phyloP scores from a whole-genome alignment of 2,888 invertebrate genomes.

The Andrena dorsata region DNA sequence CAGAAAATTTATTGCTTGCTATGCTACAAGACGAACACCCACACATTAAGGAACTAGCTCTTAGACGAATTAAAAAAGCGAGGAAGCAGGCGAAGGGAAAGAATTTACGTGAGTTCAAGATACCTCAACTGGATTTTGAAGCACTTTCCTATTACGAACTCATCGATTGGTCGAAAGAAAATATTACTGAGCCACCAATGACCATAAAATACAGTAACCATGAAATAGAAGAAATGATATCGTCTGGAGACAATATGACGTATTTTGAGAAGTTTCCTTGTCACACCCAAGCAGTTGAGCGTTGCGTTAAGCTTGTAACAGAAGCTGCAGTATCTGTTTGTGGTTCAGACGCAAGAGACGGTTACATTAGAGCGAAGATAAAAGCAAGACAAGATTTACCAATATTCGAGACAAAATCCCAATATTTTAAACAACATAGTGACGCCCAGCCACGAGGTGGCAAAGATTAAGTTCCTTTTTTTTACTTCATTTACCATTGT shows the following conservation, averaged over 20 bases:
- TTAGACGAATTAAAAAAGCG: neutral
- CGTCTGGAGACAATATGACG: neutral
- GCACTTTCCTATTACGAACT: neutral
- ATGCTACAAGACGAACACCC: neutral
- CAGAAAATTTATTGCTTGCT: neutral
- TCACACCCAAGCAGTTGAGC: slow-evolving; percentile 25
- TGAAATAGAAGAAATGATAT: neutral
- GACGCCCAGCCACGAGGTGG: too few relatives aligned
- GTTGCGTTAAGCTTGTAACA: slow-evolving; percentile 15
- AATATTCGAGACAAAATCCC: neutral
- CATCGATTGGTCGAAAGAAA: slow-evolving; percentile 1
- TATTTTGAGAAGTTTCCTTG: slow-evolving; percentile 6
- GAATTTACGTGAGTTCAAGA: neutral
- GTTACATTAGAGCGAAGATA: slow-evolving; percentile 9
- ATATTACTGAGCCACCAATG: slow-evolving; percentile 2
- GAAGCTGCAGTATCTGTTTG: slow-evolving; percentile 19
- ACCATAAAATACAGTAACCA: neutral
- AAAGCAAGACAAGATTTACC: neutral
- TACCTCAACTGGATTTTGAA: slow-evolving; percentile 13
- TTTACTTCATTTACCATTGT: too few relatives aligned
- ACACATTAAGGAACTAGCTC: neutral
- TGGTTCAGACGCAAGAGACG: slow-evolving; percentile 19
- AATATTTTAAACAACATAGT: too few relatives aligned
- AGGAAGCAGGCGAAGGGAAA: neutral
- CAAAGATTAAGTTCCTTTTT: too few relatives aligned